Evolutionary conservation across 2,888 invertebrate species (phyloP).

Genomic region (Stenurella melanura): DNA sequence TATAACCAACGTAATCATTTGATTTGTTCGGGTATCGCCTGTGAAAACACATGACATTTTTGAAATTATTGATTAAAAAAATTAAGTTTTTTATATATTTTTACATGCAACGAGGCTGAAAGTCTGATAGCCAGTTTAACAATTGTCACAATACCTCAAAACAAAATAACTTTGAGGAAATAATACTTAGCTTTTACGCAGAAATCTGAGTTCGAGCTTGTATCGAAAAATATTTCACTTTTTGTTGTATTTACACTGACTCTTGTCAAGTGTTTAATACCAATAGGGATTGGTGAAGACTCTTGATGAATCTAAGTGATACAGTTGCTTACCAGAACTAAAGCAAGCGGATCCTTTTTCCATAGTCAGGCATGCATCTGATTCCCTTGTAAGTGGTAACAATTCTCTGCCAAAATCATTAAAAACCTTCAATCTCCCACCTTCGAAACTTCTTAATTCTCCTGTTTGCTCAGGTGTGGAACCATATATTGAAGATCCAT

Average conservation of each 20-base stretch:
- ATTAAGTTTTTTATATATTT: background rate
- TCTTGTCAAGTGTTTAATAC: too few relatives aligned
- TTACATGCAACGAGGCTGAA: too few relatives aligned
- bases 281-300: background rate
- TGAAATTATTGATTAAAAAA: too few relatives aligned
- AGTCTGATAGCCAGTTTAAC: too few relatives aligned
- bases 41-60: constrained; percentile 53
- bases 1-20: constrained; percentile 84
- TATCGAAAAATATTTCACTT: too few relatives aligned
- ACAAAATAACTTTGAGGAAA: too few relatives aligned
- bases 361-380: constrained; percentile 79
- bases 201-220: too few relatives aligned
- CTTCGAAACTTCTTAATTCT: constrained; percentile 77
- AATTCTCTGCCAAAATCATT: constrained; percentile 80
- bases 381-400: constrained; percentile 79
- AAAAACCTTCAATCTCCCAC: constrained; percentile 80
- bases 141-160: too few relatives aligned
- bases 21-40: constrained; percentile 88
- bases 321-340: constrained; percentile 76
- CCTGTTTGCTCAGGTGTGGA: constrained; percentile 77
- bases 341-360: constrained; percentile 81
- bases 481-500: constrained; percentile 86
- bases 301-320: too few relatives aligned
- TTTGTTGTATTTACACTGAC: too few relatives aligned
- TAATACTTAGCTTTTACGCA: too few relatives aligned